Evolutionary conservation across 2,888 invertebrate species (phyloP), one percentile per base, ranked within the genome.

Genomic region (Erynnis tages): DNA sequence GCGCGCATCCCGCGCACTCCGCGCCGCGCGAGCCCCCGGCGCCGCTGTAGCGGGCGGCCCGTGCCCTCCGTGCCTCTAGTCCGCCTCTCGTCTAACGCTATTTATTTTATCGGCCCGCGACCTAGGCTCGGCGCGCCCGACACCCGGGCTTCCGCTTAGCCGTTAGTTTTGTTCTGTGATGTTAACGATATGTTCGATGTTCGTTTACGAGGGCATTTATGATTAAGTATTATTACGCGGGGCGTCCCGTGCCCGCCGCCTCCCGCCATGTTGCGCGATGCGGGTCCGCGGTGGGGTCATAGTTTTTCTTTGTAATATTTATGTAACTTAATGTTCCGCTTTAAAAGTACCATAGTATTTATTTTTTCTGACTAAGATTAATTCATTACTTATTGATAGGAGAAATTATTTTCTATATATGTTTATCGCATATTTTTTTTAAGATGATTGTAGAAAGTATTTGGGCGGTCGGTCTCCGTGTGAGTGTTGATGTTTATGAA

Each of bases 321-420:
- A 71, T 74, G 65, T 79, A 75, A 76, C 69, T 75, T 76, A 76
- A 77, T 70, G 74, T 76, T 81, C 76, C 73, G 82, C 82, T 82
- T 83, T 78, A 78, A 82, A 79, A 80, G 71, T 82, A 80, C 77
- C 76, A 75, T 84, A 82, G 75, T 85, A 83, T 85, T 85, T 84
- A 83, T 84, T 83, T 75, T 73, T 72, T 71, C 68, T 70, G 67
- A 66, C 65, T 78, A 71, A 77, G 71, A 71, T 71, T 76, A 73
- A 71, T 76, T 77, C 67, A 65, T 76, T 69, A 73, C 73, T 66
- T 67, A 71, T 71, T 71, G 61, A 63, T 67, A 65, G 66, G 66
- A 68, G 65, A 69, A 67, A 70, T 73, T 65, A 70, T 73, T 71
- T 69, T 67, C 67, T 62, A 67, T 67, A 67, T 69, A 57, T 63